These are phyloP conservation scores for Sebastes itinus DNA, from an alignment of 2,797 vertebrate species.

Conservation along the genomic window DNA sequence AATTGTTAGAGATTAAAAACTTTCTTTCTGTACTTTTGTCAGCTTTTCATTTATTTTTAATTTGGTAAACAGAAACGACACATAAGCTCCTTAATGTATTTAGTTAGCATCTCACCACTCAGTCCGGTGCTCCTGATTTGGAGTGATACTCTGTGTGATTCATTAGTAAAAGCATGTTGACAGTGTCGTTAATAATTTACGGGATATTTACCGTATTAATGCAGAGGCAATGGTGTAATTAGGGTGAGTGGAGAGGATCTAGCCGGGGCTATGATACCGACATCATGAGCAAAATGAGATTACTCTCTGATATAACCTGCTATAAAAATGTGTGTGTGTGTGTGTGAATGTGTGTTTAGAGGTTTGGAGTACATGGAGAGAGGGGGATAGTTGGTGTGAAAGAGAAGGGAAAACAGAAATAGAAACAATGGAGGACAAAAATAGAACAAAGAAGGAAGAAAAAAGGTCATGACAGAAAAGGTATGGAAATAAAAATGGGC, in stretches of 20 bases:
- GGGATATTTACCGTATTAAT: constrained; percentile 61
- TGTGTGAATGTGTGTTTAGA: constrained; percentile 3
- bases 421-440: background rate
- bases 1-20: constrained; percentile 11
- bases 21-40: background rate
- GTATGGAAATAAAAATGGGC: constrained; percentile 1
- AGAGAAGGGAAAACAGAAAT: background rate
- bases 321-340: constrained; percentile 10
- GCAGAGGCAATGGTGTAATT: constrained; percentile 48
- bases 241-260: constrained; percentile 42
- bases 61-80: constrained; percentile 36
- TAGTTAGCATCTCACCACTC: constrained; percentile 46
- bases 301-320: constrained; percentile 34
- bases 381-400: background rate
- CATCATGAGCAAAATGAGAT: constrained; percentile 47
- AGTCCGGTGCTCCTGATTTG: constrained; percentile 14
- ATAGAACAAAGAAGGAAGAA: background rate
- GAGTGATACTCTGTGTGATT: constrained; percentile 29
- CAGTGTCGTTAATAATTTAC: constrained; percentile 67
- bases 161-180: constrained; percentile 58
- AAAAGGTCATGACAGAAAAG: background rate
- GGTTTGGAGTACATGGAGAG: background rate
- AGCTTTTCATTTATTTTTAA: constrained; percentile 35
- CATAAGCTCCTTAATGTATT: constrained; percentile 47
- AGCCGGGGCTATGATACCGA: constrained; percentile 36